Conservation (phyloP, 2,888 invertebrate species). For the Noctua janthina region DNA sequence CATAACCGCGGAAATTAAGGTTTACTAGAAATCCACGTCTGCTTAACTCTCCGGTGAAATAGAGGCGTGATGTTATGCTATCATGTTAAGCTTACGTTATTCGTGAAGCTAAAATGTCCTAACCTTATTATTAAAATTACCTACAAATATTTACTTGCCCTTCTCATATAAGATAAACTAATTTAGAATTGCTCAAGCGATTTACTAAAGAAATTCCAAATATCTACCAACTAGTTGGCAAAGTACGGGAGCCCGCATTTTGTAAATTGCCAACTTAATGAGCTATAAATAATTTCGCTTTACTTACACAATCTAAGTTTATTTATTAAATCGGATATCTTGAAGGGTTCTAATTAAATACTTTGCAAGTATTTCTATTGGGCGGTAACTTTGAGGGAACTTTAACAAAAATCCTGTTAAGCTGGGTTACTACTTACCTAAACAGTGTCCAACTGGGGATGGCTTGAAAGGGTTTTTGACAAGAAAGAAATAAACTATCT, state of each 20-base stretch:
- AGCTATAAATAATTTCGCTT: slow-evolving; percentile 54
- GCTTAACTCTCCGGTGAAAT: not conserved
- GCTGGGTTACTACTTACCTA: slow-evolving; percentile 43
- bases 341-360: slow-evolving; percentile 54
- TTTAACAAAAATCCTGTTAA: slow-evolving; percentile 65
- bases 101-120: not conserved
- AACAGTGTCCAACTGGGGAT: slow-evolving; percentile 30
- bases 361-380: slow-evolving; percentile 56
- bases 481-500: slow-evolving; percentile 59
- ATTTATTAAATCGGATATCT: slow-evolving; percentile 64
- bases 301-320: slow-evolving; percentile 58
- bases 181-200: slow-evolving; percentile 34
- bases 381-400: slow-evolving; percentile 33
- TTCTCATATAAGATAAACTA: slow-evolving; percentile 26
- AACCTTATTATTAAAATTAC: not conserved
- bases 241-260: slow-evolving; percentile 44
- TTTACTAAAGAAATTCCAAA: slow-evolving; percentile 54
- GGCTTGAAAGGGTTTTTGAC: slow-evolving; percentile 69
- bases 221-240: slow-evolving; percentile 52
- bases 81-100: not conserved
- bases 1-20: not conserved
- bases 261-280: slow-evolving; percentile 59
- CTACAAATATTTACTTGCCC: not conserved
- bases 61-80: not conserved
- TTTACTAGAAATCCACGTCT: not conserved